These are phyloP conservation scores for Solea senegalensis DNA, from an alignment of 2,113 vertebrate genomes.

Conservation along the genomic window DNA sequence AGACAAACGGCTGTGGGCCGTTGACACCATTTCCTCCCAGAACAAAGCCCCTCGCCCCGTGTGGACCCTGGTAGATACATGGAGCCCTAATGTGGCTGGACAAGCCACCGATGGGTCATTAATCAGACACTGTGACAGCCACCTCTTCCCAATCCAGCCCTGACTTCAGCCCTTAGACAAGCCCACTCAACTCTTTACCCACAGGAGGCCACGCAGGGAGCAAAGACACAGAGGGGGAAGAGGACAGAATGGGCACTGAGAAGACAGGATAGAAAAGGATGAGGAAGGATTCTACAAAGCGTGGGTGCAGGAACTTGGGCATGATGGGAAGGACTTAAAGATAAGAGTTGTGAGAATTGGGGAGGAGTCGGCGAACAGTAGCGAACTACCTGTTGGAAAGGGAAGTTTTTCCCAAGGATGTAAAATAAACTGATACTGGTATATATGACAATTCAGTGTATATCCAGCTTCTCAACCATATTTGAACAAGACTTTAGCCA, in stretches of 20 bases:
- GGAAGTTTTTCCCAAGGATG: too few relatives aligned
- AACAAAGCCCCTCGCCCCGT: constrained; percentile 96
- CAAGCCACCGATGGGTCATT: constrained; percentile 99
- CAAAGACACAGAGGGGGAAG: constrained; percentile 62
- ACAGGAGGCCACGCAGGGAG: constrained; percentile 69
- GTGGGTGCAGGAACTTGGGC: constrained; percentile 30
- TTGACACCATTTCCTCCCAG: constrained; percentile 99
- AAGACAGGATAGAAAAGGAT: constrained; percentile 66
- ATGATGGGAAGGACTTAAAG: constrained; percentile 36
- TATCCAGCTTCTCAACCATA: not conserved
- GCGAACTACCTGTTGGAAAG: not conserved
- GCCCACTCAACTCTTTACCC: constrained; percentile 78
- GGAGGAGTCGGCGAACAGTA: constrained; percentile 25
- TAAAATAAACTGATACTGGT: constrained; percentile 17
- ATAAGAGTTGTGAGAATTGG: constrained; percentile 43
- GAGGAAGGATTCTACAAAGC: constrained; percentile 60
- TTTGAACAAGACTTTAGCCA: not conserved
- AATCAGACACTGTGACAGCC: constrained; percentile 98
- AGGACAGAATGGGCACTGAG: constrained; percentile 62
- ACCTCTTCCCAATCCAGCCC: constrained; percentile 82
- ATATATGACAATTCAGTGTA: not conserved
- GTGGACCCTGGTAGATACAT: constrained; percentile 97
- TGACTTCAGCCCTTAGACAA: constrained; percentile 76
- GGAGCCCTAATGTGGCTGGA: constrained; percentile 99
- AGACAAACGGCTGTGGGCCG: constrained; percentile 96